Evolutionary conservation across 2,888 invertebrate genomes (phyloP), one percentile per base, ranked within the genome.

Genomic region (Eilema griseolum): DNA sequence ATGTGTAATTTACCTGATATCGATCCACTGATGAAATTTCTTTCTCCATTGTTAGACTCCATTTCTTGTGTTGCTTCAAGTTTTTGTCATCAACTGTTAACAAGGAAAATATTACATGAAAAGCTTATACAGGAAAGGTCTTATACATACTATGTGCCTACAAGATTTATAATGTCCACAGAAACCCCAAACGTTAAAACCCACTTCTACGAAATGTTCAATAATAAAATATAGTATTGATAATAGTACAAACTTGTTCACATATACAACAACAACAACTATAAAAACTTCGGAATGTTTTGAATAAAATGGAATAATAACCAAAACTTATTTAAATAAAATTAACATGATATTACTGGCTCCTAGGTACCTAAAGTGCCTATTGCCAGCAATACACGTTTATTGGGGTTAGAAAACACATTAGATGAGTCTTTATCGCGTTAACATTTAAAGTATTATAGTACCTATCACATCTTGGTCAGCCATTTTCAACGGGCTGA

Each of bases 1-100:
- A 16, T 23, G 16, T 62, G 2, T 14, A 28, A 63, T 56, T 71
- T 81, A 89, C 89, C 87, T 81, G 83, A 82, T 23, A 83, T 85
- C 31, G 76, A 76, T 56, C 65, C 56, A 23, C 26, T 41, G 24
- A 62, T 62, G 37, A 20, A 26, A 62, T 33, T 14, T 57, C 65
- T 24, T 14, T 75, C 79, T 37, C 72, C 74, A 66, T 52, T 62
- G 57, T 69, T 10, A 57, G 81, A 77, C n/a, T 82, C 85, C 86
- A 87, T 89, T 72, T 79, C 66, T 31, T 31, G 31, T 61, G 20
- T 57, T 71, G 20, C 64, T 52, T 8, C 26, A 16, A 24, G 61
- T 60, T 46, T 23, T 4, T 63, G n/a, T 1, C 56, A 70, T 33
- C 28, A 46, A 41, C 81, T 81, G 74, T 68, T 26, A 26, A 65